phyloP scores from a whole-genome alignment of 1,140 invertebrate genomes.

The Pseudomyrmex concolor region DNA sequence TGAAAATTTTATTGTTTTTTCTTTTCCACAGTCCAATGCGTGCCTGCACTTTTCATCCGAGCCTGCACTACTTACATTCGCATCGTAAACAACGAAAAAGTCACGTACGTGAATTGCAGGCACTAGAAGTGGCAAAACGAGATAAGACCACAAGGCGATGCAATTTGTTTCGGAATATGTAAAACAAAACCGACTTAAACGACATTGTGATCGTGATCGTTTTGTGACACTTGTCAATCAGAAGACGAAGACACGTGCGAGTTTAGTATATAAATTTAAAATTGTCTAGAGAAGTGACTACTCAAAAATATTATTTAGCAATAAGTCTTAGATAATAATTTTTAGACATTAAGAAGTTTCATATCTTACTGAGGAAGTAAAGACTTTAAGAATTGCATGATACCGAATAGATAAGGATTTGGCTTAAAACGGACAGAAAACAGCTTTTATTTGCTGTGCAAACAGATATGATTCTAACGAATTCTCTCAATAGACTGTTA shows the following conservation, averaged over 20 bases:
- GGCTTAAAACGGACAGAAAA: slow-evolving; percentile 8
- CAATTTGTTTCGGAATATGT: slow-evolving; percentile 10
- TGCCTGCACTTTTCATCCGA: slow-evolving; percentile 84
- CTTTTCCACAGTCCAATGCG: slow-evolving; percentile 78
- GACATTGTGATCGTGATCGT: slow-evolving; percentile 37
- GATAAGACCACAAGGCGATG: slow-evolving; percentile 55
- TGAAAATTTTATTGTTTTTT: slow-evolving; percentile 57
- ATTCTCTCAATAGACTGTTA: slow-evolving; percentile 66
- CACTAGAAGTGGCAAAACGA: slow-evolving; percentile 69
- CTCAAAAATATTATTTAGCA: slow-evolving; percentile 10
- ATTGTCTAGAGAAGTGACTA: slow-evolving; percentile 10
- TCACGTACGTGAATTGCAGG: slow-evolving; percentile 81
- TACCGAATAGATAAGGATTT: no score
- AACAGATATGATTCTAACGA: slow-evolving; percentile 53
- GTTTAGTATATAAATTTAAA: slow-evolving; percentile 35
- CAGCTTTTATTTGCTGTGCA: slow-evolving; percentile 43
- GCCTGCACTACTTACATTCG: slow-evolving; percentile 85
- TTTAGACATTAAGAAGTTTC: slow-evolving; percentile 10
- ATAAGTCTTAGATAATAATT: slow-evolving; percentile 4
- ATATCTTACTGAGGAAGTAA: not conserved
- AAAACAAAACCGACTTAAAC: slow-evolving; percentile 33
- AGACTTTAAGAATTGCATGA: not conserved
- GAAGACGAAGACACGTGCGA: slow-evolving; percentile 5
- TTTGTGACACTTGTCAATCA: slow-evolving; percentile 30
- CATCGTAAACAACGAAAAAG: slow-evolving; percentile 80